A percentile compares a stretch with the other conserved stretches of the same genome.
Evolutionary conservation across 2,888 invertebrate species (phyloP).

Genomic region (Rotaria socialis): DNA sequence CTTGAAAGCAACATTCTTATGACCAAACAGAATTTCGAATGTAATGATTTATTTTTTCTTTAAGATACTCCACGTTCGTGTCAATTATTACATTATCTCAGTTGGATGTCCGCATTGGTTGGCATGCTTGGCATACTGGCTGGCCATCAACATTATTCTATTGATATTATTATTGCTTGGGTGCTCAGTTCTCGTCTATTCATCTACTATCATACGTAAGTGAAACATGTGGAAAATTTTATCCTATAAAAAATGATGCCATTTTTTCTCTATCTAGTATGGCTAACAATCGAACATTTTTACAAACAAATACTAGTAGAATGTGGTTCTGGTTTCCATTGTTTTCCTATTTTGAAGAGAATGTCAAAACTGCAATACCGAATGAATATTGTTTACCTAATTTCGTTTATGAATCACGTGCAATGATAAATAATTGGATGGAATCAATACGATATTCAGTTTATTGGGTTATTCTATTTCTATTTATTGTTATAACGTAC

Average conservation of each 20-base stretch:
- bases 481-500: background rate
- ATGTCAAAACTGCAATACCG: slow-evolving; percentile 70
- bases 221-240: too few species aligned
- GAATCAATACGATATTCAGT: background rate
- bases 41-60: slow-evolving; percentile 48
- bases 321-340: slow-evolving; percentile 87
- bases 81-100: slow-evolving; percentile 86
- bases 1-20: too few species aligned
- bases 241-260: too few species aligned
- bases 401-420: background rate
- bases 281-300: slow-evolving; percentile 81
- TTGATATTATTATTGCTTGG: slow-evolving; percentile 97
- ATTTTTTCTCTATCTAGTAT: slow-evolving; percentile 64
- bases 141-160: slow-evolving; percentile 98
- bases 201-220: slow-evolving; percentile 78
- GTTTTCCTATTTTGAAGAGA: slow-evolving; percentile 85
- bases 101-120: slow-evolving; percentile 98
- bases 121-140: slow-evolving; percentile 98
- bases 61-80: slow-evolving; percentile 83
- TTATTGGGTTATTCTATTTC: background rate
- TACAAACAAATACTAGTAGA: slow-evolving; percentile 70
- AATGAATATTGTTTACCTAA: slow-evolving; percentile 67
- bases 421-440: background rate
- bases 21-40: too few species aligned
- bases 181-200: slow-evolving; percentile 92